Conservation (phyloP, 2,888 invertebrate genomes). For the Tiliacea citrago region DNA sequence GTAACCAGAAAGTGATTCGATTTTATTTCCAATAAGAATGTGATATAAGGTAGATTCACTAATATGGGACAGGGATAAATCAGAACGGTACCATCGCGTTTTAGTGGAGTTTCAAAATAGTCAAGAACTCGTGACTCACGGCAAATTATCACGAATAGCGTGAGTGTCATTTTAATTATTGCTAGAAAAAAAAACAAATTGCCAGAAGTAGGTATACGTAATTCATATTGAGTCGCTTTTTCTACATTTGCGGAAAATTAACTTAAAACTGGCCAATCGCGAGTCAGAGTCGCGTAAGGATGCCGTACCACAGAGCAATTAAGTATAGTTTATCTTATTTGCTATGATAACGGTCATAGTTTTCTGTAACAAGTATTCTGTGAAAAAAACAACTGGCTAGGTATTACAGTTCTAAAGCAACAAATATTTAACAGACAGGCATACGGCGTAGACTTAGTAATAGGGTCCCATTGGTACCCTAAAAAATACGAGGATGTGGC, state of each 20-base stretch:
- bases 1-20: neutral
- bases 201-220: neutral
- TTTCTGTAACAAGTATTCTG: neutral
- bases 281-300: neutral
- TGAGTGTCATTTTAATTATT: neutral
- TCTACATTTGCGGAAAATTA: neutral
- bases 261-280: neutral
- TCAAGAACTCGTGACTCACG: neutral
- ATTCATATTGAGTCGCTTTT: neutral
- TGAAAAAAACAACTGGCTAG: too few species aligned
- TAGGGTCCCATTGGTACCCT: neutral
- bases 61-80: neutral
- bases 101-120: neutral
- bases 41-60: too few species aligned
- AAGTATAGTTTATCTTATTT: neutral
- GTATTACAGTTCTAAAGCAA: neutral
- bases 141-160: too few species aligned
- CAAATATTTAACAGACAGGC: too few species aligned
- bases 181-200: neutral
- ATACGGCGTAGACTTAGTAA: neutral
- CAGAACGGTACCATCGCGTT: neutral
- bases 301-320: too few species aligned
- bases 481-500: too few species aligned
- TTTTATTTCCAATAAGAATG: neutral
- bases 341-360: neutral